Conservation (phyloP, 2,113 vertebrate genomes). For the Dicerorhinus sumatrensis region DNA sequence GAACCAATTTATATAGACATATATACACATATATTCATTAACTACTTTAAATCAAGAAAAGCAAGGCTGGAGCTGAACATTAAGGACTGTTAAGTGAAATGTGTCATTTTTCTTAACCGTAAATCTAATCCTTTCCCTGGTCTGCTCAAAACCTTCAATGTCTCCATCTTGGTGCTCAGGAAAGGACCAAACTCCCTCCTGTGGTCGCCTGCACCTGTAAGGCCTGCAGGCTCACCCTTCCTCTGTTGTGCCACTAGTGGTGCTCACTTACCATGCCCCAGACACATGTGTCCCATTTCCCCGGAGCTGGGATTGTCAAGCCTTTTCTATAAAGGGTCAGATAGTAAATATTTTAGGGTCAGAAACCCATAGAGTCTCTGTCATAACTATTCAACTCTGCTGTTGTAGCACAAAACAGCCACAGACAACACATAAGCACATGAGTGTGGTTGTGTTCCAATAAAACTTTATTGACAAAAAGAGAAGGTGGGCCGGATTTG, state of each 20-base stretch:
- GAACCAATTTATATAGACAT: not conserved
- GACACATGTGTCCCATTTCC: not conserved
- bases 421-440: too few species aligned
- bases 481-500: not conserved
- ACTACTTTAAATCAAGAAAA: not conserved
- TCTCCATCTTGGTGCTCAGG: not conserved
- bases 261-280: not conserved
- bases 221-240: not conserved
- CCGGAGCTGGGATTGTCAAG: not conserved
- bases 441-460: not conserved
- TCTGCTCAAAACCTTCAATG: too few species aligned
- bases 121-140: not conserved
- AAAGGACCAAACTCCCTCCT: not conserved
- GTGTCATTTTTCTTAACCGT: not conserved
- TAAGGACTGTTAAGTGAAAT: not conserved
- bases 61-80: not conserved
- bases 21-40: not conserved
- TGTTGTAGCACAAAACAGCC: not conserved
- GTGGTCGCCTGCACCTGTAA: fast-evolving
- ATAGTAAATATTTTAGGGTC: not conserved
- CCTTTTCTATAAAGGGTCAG: not conserved
- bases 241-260: fast-evolving
- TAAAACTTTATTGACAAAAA: slow-evolving; percentile 8
- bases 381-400: not conserved
- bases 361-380: not conserved